Percentiles rank a stretch among this genome's conserved stretches.
These are phyloP conservation scores for Apotomis betuletana DNA, from an alignment of 2,888 invertebrate genomes.

Conservation along the genomic window DNA sequence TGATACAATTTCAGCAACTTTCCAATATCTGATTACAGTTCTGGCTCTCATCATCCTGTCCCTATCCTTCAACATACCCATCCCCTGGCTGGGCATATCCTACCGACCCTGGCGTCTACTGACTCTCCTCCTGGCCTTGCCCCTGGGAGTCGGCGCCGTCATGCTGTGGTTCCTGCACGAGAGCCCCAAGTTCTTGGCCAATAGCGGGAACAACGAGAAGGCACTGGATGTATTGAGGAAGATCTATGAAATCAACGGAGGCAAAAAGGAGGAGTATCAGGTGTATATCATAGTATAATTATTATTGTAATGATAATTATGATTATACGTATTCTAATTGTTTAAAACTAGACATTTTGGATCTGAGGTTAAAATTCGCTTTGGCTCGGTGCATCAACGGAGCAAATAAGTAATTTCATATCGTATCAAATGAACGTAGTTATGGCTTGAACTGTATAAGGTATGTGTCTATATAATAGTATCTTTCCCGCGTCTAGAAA, in stretches of 20 bases:
- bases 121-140: conserved; percentile 69
- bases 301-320: no score
- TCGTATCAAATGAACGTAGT: no score
- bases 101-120: conserved; percentile 89
- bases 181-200: conserved; percentile 89
- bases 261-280: conserved; percentile 54
- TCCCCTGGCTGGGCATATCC: conserved; percentile 69
- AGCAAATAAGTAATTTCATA: no score
- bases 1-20: no score
- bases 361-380: no score
- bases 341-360: no score
- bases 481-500: no score
- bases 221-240: conserved; percentile 74
- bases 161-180: conserved; percentile 86
- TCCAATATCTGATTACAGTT: conserved; percentile 63
- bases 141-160: conserved; percentile 77
- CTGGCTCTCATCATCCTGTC: conserved; percentile 87
- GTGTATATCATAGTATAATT: conserved; percentile 47
- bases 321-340: no score
- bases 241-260: conserved; percentile 59
- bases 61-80: conserved; percentile 62
- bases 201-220: conserved; percentile 80
- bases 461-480: no score
- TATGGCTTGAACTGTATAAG: no score
- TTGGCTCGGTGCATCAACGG: no score